These are phyloP conservation scores for Drosophila maculinotata DNA, from an alignment of 2,888 invertebrate genomes.

Conservation along the genomic window DNA sequence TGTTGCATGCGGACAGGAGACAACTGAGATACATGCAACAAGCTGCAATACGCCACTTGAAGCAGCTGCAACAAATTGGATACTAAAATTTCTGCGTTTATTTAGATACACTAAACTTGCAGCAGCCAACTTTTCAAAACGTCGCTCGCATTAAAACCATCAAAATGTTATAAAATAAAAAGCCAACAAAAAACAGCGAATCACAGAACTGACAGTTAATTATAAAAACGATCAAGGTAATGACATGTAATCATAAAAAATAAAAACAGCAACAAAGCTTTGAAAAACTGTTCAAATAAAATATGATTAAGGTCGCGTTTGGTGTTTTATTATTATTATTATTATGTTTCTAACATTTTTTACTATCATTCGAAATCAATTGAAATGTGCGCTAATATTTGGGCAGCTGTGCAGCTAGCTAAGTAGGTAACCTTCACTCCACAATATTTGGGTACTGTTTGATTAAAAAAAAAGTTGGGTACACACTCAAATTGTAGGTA, in stretches of 20 bases:
- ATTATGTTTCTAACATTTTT: slow-evolving; percentile 1
- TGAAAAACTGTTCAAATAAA: slow-evolving; percentile 47
- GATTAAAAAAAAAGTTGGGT: slow-evolving; percentile 5
- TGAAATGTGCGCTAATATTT: slow-evolving; percentile 17
- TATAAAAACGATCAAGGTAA: slow-evolving; percentile 73
- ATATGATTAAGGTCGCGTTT: slow-evolving; percentile 60
- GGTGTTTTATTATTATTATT: slow-evolving; percentile 14
- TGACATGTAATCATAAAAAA: slow-evolving; percentile 52
- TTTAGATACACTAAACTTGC: not conserved
- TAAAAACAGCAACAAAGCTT: slow-evolving; percentile 8
- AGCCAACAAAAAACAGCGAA: slow-evolving; percentile 9
- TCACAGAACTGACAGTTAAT: slow-evolving; percentile 60
- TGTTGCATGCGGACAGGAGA: slow-evolving; percentile 25
- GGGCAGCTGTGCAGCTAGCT: slow-evolving; percentile 5
- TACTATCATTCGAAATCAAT: slow-evolving; percentile 16
- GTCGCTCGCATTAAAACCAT: slow-evolving; percentile 15
- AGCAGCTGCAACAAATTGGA: slow-evolving; percentile 10
- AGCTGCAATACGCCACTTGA: slow-evolving; percentile 1
- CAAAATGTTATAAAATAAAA: slow-evolving; percentile 31
- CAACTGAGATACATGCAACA: not conserved
- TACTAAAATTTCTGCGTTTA: slow-evolving; percentile 3
- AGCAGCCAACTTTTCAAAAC: slow-evolving; percentile 23
- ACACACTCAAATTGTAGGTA: slow-evolving; percentile 26
- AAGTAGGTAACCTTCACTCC: slow-evolving; percentile 36
- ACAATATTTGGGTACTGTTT: slow-evolving; percentile 24